Evolutionary conservation across 2,888 invertebrate species (phyloP), one percentile per base, ranked within the genome.

Genomic region (Pachymerium ferrugineum): DNA sequence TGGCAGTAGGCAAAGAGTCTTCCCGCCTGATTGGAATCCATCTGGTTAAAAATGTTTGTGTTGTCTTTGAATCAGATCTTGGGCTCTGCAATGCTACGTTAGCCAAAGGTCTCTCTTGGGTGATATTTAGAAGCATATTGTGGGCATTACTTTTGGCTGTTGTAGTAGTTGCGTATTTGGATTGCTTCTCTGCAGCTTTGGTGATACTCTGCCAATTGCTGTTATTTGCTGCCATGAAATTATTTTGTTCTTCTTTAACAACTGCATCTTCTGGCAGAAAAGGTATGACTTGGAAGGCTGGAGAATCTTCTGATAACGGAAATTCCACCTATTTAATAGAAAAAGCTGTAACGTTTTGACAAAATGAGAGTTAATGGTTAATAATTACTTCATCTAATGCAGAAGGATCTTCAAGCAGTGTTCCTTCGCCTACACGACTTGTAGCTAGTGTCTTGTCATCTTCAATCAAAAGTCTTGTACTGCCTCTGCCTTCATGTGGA

Each of bases 201-300:
- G 16, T 54, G 19, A 54, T 1, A 22, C 47, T 54, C 22, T 54
- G 47, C 47, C 47, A 54, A 19, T n/a, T 54, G 16, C 22, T 54
- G 16, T 54, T 54, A 2, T n/a, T n/a, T n/a, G n/a, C n/a, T n/a
- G n/a, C n/a, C n/a, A n/a, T n/a, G n/a, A n/a, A n/a, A 54, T 54
- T 54, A 3, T 19, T 22, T 54, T 54, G 47, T 54, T 54, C 19
- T 54, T 72, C 72, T 6, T 72, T 31, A 6, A 47, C 16, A 8
- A 72, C 72, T 42, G 72, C 72, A 72, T 72, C 72, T 47, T 72
- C 72, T 19, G 72, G 72, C 5, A 72, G 72, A 28, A 72, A 72
- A 22, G 72, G 72, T 25, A 72, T 72, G 8, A 72, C 72, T 25
- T 72, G 72, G 28, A 72, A 28, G 8, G 47, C 31, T n/a, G 31